Conservation (phyloP, 2,797 vertebrate species). For the Helicolenus hilgendorfi region DNA sequence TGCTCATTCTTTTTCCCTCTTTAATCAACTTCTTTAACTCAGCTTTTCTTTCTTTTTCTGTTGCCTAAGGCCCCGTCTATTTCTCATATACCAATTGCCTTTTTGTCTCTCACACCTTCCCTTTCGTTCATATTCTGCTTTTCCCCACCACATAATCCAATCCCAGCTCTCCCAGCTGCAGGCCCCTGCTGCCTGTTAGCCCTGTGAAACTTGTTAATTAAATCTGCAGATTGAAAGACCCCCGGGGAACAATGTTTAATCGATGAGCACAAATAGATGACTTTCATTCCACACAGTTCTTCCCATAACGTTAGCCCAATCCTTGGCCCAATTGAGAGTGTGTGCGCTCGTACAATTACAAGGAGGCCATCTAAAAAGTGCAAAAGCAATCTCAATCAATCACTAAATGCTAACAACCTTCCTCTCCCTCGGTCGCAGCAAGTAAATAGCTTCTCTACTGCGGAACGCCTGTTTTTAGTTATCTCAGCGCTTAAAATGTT, state of each 20-base stretch:
- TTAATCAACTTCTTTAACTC: not conserved
- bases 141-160: slow-evolving; percentile 2
- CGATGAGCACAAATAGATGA: slow-evolving; percentile 81
- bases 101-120: slow-evolving; percentile 42
- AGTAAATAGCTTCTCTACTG: slow-evolving; percentile 20
- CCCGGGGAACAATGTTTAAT: slow-evolving; percentile 76
- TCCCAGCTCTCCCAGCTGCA: slow-evolving; percentile 39
- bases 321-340: slow-evolving; percentile 31
- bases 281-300: slow-evolving; percentile 68
- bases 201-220: slow-evolving; percentile 81
- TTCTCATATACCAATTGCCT: slow-evolving; percentile 15
- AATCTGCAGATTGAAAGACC: slow-evolving; percentile 78
- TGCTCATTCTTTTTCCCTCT: not conserved
- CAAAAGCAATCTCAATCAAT: slow-evolving; percentile 43
- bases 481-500: not conserved
- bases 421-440: not conserved
- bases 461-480: not conserved
- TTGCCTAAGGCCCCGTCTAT: not conserved
- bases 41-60: not conserved
- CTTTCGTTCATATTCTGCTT: slow-evolving; percentile 24
- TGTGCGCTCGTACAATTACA: slow-evolving; percentile 34
- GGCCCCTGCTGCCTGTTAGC: slow-evolving; percentile 68
- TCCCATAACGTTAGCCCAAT: slow-evolving; percentile 30
- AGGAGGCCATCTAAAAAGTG: slow-evolving; percentile 15
- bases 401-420: slow-evolving; percentile 30